A percentile compares a stretch with the other conserved stretches of the same genome.
Conservation (phyloP, 1,140 invertebrate genomes). For the Drosophila tani region DNA sequence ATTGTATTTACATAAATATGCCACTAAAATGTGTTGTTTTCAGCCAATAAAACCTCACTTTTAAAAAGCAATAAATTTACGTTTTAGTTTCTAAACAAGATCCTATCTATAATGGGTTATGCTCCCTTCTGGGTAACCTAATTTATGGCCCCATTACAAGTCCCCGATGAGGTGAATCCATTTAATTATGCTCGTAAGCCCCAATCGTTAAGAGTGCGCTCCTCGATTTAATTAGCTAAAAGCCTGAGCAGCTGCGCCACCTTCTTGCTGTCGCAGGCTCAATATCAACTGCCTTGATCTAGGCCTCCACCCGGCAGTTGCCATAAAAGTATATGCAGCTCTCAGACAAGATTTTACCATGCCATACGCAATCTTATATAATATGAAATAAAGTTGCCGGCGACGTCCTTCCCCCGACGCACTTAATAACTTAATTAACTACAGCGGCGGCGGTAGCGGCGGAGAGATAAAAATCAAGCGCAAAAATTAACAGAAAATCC, state of each 20-base stretch:
- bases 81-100: slow-evolving; percentile 2
- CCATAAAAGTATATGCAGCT: slow-evolving; percentile 56
- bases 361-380: slow-evolving; percentile 27
- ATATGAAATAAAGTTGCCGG: slow-evolving; percentile 59
- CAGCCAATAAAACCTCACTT: not conserved
- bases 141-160: slow-evolving; percentile 53
- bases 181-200: slow-evolving; percentile 50
- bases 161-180: slow-evolving; percentile 42
- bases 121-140: slow-evolving; percentile 18
- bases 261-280: slow-evolving; percentile 15
- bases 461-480: slow-evolving; percentile 74
- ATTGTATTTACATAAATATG: not conserved
- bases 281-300: slow-evolving; percentile 75
- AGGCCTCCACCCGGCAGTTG: slow-evolving; percentile 46
- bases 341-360: slow-evolving; percentile 33
- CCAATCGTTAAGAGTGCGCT: slow-evolving; percentile 39
- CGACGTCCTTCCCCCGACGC: slow-evolving; percentile 52
- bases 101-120: slow-evolving; percentile 25
- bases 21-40: not conserved
- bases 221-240: slow-evolving; percentile 74
- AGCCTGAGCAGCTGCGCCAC: slow-evolving; percentile 44
- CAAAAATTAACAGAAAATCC: slow-evolving; percentile 71
- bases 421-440: slow-evolving; percentile 81
- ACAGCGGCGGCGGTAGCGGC: slow-evolving; percentile 31
- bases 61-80: slow-evolving; percentile 2